phyloP scores from a whole-genome alignment of 2,113 vertebrate genomes.

The Brachyhypopomus gauderio region DNA sequence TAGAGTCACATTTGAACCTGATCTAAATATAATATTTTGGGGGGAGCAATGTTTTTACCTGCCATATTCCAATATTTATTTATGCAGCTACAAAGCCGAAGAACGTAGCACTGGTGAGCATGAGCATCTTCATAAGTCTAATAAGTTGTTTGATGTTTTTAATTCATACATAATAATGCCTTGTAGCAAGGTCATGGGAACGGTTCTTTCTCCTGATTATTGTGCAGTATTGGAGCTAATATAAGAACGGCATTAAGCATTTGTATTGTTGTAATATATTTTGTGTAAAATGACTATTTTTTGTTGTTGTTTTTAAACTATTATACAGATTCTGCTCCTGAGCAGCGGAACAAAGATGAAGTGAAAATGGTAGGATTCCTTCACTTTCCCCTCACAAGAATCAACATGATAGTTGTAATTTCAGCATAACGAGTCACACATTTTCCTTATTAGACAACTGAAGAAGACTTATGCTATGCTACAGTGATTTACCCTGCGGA shows the following conservation, averaged over 20 bases:
- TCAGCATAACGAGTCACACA: neutral
- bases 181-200: too few relatives aligned
- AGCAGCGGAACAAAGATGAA: neutral
- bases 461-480: conserved; percentile 43
- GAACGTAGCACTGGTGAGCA: neutral
- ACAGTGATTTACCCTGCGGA: conserved; percentile 30
- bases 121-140: neutral
- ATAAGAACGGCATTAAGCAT: neutral
- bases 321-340: neutral
- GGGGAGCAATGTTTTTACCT: neutral
- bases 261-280: neutral
- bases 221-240: too few relatives aligned
- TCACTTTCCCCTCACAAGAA: neutral
- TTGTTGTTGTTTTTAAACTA: conserved; percentile 1
- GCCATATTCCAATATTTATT: neutral
- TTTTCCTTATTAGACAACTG: conserved; percentile 8
- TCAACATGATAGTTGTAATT: neutral
- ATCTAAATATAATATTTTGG: neutral
- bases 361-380: neutral
- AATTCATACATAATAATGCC: neutral
- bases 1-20: neutral
- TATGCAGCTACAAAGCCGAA: conserved; percentile 1
- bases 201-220: too few relatives aligned
- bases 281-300: neutral
- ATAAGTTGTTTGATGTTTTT: neutral